These are phyloP conservation scores for Okapia johnstoni DNA, from an alignment of 2,113 vertebrate species.

Conservation along the genomic window DNA sequence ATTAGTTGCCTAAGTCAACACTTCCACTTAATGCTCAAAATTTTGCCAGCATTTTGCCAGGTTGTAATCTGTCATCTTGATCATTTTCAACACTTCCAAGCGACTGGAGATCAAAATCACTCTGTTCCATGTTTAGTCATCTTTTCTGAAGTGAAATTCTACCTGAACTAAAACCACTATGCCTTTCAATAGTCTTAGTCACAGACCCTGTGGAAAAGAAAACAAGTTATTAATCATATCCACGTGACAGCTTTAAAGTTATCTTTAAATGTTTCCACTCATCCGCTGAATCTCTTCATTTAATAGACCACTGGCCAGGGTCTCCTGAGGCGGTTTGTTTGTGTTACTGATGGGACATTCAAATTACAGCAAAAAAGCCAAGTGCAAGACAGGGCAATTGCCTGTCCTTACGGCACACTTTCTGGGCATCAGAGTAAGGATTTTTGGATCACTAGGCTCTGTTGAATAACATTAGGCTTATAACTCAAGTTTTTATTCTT, in stretches of 20 bases:
- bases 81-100: neutral
- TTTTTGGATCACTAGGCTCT: neutral
- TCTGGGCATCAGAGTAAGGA: neutral
- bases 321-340: neutral
- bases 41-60: neutral
- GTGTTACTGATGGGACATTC: neutral
- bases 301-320: no score
- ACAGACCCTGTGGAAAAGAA: neutral
- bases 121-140: neutral
- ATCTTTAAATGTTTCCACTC: neutral
- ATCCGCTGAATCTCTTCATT: neutral
- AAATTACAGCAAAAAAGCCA: no score
- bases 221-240: neutral
- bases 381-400: rapidly evolving
- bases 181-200: neutral
- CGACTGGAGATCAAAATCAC: neutral
- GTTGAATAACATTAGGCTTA: neutral
- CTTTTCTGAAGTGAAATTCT: neutral
- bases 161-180: neutral
- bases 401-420: neutral
- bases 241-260: neutral
- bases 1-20: neutral
- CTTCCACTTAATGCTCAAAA: neutral
- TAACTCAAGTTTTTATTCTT: neutral
- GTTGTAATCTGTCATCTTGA: neutral